Base-by-base conservation (phyloP, 2,113 vertebrate species). In the Oreochromis aureus region DNA sequence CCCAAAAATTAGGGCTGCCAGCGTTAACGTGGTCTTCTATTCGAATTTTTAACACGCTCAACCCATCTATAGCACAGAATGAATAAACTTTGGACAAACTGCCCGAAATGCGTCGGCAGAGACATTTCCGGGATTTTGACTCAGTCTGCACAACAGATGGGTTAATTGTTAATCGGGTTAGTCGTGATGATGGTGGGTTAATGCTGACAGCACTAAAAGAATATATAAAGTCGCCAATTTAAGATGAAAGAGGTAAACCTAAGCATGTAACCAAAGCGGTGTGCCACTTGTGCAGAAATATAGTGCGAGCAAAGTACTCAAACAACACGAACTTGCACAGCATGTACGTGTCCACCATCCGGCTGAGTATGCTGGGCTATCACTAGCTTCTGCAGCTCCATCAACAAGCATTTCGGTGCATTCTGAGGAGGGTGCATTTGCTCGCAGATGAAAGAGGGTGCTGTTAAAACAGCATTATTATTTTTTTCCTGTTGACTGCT, bases 401-500 rank as follows among this genome's bases (percentile, higher is more conserved):
- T 34, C 30, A 63, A 19, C 30, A 16, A 11, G 59, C 16, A 63
- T 63, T 63, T 63, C 0, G 5, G 16, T 63, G 30, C 56, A 59
- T 15, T 2, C 56, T 59, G 56, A 59, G 56, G 56, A 3, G 56
- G 27, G 15, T 2, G 0, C 59, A 63, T 63, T 63, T 63, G 59
- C 59, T 19, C 30, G 3, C 59, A 63, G 16, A 34, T 63, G 59
- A 63, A 34, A 63, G 16, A 63, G 30, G 30, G 59, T 1, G 59
- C 59, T 34, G 16, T 63, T 63, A 63, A 63, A 11, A 34, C 59
- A 63, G 59, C 59, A 30, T 30, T 63, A 63, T 34, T 63, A 63
- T 63, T 63, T 63, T 63, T 63, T 63, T 63, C 59, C 59, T 34
- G 59, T 63, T 63, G 59, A 63, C 58, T 61, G 30, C 30, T 61